Percentiles rank a stretch among this genome's conserved stretches.
phyloP scores from a whole-genome alignment of 2,797 vertebrate genomes.

The Leptodactylus fallax region DNA sequence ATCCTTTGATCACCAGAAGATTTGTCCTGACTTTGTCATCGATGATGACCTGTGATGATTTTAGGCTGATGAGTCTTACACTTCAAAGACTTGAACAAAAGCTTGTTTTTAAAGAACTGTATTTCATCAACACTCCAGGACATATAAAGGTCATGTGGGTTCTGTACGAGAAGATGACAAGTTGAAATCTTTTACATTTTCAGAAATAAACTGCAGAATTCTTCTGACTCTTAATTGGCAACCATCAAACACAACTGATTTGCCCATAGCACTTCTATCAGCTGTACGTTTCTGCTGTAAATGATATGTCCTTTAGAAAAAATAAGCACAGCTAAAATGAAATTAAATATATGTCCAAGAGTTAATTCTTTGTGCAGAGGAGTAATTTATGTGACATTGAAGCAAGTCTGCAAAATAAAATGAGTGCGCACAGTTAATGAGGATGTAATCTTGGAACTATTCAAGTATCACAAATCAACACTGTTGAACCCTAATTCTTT shows the following conservation, averaged over 20 bases:
- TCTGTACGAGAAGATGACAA: constrained; percentile 47
- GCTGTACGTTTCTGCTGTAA: constrained; percentile 15
- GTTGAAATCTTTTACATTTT: constrained; percentile 42
- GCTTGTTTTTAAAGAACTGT: constrained; percentile 50
- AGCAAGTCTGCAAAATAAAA: constrained; percentile 14
- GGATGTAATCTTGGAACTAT: background rate
- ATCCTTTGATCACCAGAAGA: constrained; percentile 78
- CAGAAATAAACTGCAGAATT: constrained; percentile 40
- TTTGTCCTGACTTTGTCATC: constrained; percentile 77
- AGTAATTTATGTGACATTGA: constrained; percentile 44
- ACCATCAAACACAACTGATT: constrained; percentile 54
- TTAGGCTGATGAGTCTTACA: constrained; percentile 78
- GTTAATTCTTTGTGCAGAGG: background rate
- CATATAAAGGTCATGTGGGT: constrained; percentile 40
- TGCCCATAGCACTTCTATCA: constrained; percentile 44
- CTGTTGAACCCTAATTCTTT: background rate
- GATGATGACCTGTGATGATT: constrained; percentile 75
- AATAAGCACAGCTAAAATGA: constrained; percentile 7
- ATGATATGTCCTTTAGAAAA: constrained; percentile 37
- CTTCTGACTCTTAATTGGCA: constrained; percentile 47
- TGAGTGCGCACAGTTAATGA: background rate
- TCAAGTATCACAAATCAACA: background rate
- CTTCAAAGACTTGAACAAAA: constrained; percentile 74
- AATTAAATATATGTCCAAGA: constrained; percentile 27
- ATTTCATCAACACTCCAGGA: constrained; percentile 50